Percentiles rank a stretch among this genome's conserved stretches.
Conservation (phyloP, 2,113 vertebrate species). For the Manacus vitellinus region DNA sequence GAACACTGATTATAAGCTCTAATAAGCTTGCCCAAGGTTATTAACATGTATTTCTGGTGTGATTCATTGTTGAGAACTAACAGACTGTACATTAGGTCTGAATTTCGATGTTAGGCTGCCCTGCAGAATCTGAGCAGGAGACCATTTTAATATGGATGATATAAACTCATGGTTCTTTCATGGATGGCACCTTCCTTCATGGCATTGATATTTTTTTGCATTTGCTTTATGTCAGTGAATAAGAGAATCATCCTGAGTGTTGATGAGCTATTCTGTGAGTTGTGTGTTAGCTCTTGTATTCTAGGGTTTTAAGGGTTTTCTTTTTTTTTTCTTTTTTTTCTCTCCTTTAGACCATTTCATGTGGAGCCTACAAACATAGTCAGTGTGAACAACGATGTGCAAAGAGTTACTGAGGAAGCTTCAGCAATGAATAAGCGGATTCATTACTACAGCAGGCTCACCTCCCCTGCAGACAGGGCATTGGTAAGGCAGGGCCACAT, state of each 20-base stretch:
- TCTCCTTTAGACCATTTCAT: constrained; percentile 85
- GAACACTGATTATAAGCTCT: not conserved
- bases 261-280: not conserved
- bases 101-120: not conserved
- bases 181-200: not conserved
- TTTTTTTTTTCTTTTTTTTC: not conserved
- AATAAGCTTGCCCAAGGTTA: not conserved
- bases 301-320: not conserved
- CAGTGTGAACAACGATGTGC: constrained; percentile 70
- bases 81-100: not conserved
- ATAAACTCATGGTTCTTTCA: not conserved
- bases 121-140: not conserved
- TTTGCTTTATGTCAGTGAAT: not conserved
- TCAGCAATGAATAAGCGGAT: constrained; percentile 92
- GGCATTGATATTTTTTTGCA: not conserved
- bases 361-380: constrained; percentile 92
- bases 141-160: not conserved
- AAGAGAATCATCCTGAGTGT: not conserved
- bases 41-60: not conserved
- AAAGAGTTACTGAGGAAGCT: constrained; percentile 87
- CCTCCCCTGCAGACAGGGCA: constrained; percentile 82
- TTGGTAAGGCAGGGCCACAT: constrained; percentile 76
- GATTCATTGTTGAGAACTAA: not conserved
- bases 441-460: constrained; percentile 90
- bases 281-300: not conserved